Evolutionary conservation across 1,140 invertebrate genomes (phyloP), one percentile per base, ranked within the genome.

Genomic region (Chironomus striatipennis): DNA sequence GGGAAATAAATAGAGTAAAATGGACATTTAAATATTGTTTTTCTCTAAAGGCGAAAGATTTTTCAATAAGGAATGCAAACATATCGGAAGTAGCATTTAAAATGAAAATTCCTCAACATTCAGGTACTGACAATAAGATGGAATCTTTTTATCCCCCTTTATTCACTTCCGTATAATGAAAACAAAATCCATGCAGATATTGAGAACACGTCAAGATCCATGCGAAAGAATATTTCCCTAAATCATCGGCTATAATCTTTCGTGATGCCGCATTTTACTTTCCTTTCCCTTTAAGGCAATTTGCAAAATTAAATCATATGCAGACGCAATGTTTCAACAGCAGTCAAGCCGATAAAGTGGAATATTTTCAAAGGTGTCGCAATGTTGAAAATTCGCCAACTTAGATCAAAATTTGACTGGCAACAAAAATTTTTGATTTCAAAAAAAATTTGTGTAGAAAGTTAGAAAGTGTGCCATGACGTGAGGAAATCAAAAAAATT

Each of bases 71-170:
- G 47, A 57, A 57, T 57, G 47, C n/a, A 57, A 57, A 57, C 47
- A 57, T 57, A n/a, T 57, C 47, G 47, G 12, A 34, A 57, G 47
- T n/a, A 57, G 47, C 47, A n/a, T 57, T 57, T 57, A 57, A 57
- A n/a, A 57, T 57, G 47, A 57, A 57, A 57, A 57, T 57, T 57
- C 47, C 47, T 57, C 5, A 1, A 57, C 47, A 47, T 12, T 47
- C 43, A 47, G 43, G 43, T 47, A 57, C 47, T 57, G 47, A 57
- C 47, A 57, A 57, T 57, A n/a, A n/a, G 47, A n/a, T n/a, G n/a
- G n/a, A 57, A 57, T n/a, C 47, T 57, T 10, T 57, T 57, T 57
- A n/a, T 57, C 12, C 12, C 43, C 15, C n/a, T 57, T 57, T 57
- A 15, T 57, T 57, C 47, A 57, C 24, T 34, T 34, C 24, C 24